These are phyloP conservation scores for Leucopsar rothschildi DNA, from an alignment of 2,113 vertebrate genomes.

Conservation along the genomic window DNA sequence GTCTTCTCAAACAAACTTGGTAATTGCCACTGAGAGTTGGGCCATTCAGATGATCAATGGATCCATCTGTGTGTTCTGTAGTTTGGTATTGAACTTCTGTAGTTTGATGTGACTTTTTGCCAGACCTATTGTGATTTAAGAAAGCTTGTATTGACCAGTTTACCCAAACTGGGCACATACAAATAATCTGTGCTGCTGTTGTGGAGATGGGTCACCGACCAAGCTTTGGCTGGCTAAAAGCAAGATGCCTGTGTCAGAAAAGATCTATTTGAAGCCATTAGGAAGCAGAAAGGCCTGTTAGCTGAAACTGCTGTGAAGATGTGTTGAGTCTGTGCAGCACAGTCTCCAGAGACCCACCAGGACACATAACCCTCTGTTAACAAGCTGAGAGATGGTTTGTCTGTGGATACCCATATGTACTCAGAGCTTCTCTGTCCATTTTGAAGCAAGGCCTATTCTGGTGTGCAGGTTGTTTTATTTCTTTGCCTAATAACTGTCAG, in stretches of 20 bases:
- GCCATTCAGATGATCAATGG: neutral
- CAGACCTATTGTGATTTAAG: neutral
- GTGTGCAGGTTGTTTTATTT: neutral
- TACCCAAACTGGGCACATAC: neutral
- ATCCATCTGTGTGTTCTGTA: neutral
- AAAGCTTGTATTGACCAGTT: neutral
- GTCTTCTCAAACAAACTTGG: neutral
- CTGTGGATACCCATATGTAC: neutral
- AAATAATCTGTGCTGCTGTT: neutral
- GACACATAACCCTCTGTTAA: neutral
- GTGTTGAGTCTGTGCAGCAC: neutral
- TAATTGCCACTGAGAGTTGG: neutral
- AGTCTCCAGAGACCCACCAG: neutral
- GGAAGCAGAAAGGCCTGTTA: conserved; percentile 32
- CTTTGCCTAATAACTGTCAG: conserved; percentile 9
- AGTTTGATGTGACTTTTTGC: neutral
- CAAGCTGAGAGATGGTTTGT: conserved; percentile 19
- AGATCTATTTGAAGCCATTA: conserved; percentile 38
- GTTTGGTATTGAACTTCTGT: neutral
- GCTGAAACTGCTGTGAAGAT: neutral
- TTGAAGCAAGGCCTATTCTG: neutral
- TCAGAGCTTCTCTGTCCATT: neutral
- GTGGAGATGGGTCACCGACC: neutral
- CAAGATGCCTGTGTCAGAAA: neutral
- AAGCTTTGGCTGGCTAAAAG: neutral